Percentiles rank a stretch among this genome's conserved stretches.
Conservation (phyloP, 2,888 invertebrate genomes). For the Sesia apiformis region DNA sequence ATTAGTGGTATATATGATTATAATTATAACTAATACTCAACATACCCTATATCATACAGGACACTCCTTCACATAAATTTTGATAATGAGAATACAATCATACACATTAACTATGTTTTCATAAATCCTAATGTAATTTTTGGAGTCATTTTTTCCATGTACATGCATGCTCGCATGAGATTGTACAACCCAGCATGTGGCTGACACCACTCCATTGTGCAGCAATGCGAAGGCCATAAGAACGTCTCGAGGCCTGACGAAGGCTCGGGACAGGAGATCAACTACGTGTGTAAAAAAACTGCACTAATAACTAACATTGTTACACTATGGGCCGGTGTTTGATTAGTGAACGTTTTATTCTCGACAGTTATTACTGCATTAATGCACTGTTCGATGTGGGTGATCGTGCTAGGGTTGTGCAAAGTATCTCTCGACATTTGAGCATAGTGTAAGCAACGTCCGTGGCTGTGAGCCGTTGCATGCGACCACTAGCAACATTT, state of each 20-base stretch:
- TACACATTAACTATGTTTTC: conserved; percentile 50
- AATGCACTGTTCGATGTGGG: background rate
- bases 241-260: no score
- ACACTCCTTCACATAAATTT: conserved; percentile 46
- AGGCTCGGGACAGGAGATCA: no score
- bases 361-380: background rate
- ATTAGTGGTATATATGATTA: conserved; percentile 57
- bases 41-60: conserved; percentile 21
- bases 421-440: conserved; percentile 56
- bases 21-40: conserved; percentile 23
- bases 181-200: conserved; percentile 40
- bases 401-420: conserved; percentile 53
- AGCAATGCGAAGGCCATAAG: no score
- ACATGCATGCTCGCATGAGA: conserved; percentile 42
- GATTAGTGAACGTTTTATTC: background rate
- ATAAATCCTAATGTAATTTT: conserved; percentile 54
- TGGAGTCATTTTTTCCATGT: conserved; percentile 51
- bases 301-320: no score
- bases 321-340: no score
- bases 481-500: conserved; percentile 73
- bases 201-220: no score
- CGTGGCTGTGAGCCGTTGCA: conserved; percentile 38
- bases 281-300: no score
- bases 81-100: conserved; percentile 51
- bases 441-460: conserved; percentile 63